Base-by-base conservation (phyloP, 1,140 invertebrate species). In the Diuraphis noxia region DNA sequence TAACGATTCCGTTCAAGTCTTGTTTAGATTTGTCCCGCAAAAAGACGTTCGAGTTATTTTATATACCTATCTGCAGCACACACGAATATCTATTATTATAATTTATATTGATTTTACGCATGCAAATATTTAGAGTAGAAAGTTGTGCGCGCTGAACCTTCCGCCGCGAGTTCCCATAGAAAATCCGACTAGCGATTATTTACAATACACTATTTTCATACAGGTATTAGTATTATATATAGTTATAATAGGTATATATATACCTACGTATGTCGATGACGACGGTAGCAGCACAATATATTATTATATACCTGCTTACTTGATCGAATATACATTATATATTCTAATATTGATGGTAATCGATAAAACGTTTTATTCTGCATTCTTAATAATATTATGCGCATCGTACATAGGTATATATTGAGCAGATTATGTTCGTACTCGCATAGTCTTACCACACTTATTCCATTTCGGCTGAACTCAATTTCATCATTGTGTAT, bases 61-160 rank as follows among this genome's bases (percentile, higher is more conserved):
- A n/a, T 72, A n/a, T 63, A 56, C 1, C 1, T 63, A 63, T 13
- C n/a, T 63, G 9, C 30, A 79, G 9, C n/a, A 79, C 7, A 79
- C 72, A 79, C 72, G 34, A 23, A n/a, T 72, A 72, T 72, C 30
- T 17, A 72, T 72, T 72, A 72, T 72, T 72, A 72, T 72, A 72
- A 72, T 72, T 72, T n/a, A 72, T 72, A n/a, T 72, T 72, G 30
- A n/a, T 72, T 72, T 72, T 72, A 72, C 23, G 36, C 36, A 81
- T 38, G 36, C 79, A 81, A 81, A 82, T 40, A 38, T 82, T 38
- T 82, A 82, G 72, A 82, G 81, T 82, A 82, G 81, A 82, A 82
- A 82, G 81, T 41, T 41, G 36, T 82, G 40, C 17, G 72, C 72
- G 72, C 34, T 23, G 6, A 36, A 82, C 38, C 36, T 41, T 40